Evolutionary conservation across 2,797 vertebrate species (phyloP).

Genomic region (Rousettus madagascariensis): DNA sequence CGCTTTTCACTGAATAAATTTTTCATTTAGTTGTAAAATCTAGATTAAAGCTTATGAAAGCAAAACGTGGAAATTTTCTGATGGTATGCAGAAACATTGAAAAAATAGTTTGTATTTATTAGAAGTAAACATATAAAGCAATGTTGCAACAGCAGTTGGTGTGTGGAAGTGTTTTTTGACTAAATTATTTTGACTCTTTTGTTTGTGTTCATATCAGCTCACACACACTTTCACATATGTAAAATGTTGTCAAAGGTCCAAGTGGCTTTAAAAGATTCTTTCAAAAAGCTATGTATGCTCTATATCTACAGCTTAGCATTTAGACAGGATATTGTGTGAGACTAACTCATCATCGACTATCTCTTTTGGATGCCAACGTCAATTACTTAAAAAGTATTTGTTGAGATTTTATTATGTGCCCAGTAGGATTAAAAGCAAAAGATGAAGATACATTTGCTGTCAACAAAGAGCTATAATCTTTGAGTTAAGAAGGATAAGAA

Average conservation of each 20-base stretch:
- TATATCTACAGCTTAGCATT: neutral
- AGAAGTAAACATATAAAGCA: neutral
- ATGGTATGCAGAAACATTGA: neutral
- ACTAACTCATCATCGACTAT: neutral
- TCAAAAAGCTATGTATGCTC: neutral
- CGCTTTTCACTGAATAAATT: neutral
- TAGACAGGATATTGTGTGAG: neutral
- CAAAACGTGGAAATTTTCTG: neutral
- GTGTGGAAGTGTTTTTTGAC: neutral
- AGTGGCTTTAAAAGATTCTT: neutral
- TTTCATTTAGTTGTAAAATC: slow-evolving; percentile 32
- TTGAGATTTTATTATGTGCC: neutral
- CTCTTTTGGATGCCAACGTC: neutral
- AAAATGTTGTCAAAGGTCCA: neutral
- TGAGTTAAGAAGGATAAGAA: neutral
- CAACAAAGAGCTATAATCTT: neutral
- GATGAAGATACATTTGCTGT: neutral
- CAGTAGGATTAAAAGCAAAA: neutral
- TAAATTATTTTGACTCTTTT: neutral
- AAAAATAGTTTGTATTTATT: neutral
- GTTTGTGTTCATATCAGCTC: neutral
- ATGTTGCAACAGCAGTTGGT: neutral
- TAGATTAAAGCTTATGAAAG: neutral
- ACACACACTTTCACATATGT: neutral
- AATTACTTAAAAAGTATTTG: neutral